Base-by-base conservation (phyloP, 2,797 vertebrate genomes). In the Lacerta bilineata region DNA sequence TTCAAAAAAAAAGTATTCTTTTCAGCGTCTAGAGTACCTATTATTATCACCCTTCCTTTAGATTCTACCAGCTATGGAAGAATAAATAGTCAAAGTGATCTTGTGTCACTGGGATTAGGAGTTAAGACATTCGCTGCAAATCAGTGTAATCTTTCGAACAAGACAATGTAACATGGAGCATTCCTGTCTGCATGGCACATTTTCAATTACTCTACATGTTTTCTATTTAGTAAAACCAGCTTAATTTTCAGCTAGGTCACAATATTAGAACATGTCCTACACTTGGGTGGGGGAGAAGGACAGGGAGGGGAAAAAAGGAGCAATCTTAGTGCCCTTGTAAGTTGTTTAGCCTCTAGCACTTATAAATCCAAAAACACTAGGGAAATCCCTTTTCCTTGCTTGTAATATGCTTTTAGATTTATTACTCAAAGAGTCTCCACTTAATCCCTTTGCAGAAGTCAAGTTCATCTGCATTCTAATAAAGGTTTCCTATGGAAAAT, bases 351-450 rank as follows among this genome's bases (percentile, higher is more conserved):
- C 96, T 97, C 95, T 96, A 94, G 97, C 97, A 96, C 96, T 97
- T 97, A 95, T 96, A 97, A 97, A 97, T 97, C 96, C 96, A 95
- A 95, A 97, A 97, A 97, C 97, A 96, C 96, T 95, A 92, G 96
- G 96, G 96, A 97, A 98, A 97, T 97, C 97, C 97, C 95, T 94
- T 96, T 96, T 96, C 93, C 94, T 96, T 96, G 95, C 96, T 97
- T 97, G 95, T 97, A 97, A 97, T 97, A 97, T 97, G 96, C 95
- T 96, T 97, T 97, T 96, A 97, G 96, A 97, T 98, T 97, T 97
- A 97, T 97, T 97, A 96, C 96, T 96, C 93, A 95, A 97, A 97
- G 96, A 97, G 97, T 95, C 96, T 96, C 97, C 96, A 95, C 95
- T 97, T 97, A 97, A 97, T 97, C 97, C 84, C 95, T 95, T 46